These are phyloP conservation scores for Euzetes globulus DNA, from an alignment of 2,888 invertebrate species.

Conservation along the genomic window DNA sequence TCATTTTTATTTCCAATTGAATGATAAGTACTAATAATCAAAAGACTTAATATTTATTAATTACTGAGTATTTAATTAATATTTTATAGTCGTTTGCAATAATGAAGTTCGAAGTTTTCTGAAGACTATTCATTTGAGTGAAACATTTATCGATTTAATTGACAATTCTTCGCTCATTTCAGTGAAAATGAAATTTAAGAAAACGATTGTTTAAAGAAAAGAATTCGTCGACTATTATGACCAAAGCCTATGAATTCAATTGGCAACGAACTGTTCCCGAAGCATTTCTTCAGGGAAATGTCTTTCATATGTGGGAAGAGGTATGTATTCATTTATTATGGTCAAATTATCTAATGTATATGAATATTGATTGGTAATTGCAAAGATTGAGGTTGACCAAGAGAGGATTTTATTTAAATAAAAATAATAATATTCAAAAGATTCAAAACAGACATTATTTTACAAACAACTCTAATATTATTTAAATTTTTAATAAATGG, in stretches of 20 bases:
- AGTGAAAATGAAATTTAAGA: background rate
- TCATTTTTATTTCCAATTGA: no score
- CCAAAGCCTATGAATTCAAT: constrained; percentile 97
- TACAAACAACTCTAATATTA: background rate
- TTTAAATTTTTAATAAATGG: background rate
- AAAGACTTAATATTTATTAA: no score
- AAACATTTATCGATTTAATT: background rate
- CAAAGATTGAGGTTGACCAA: no score
- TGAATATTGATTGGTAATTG: no score
- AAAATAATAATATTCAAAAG: no score
- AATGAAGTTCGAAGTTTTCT: background rate
- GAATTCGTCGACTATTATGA: constrained; percentile 58
- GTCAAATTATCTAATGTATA: background rate
- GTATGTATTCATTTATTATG: constrained; percentile 44
- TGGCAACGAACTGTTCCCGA: constrained; percentile 94
- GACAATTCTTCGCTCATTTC: no score
- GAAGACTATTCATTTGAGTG: background rate
- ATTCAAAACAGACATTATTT: no score
- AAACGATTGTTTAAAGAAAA: background rate
- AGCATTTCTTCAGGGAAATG: constrained; percentile 70
- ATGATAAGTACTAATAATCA: no score
- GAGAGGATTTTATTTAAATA: no score
- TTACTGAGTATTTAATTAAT: no score
- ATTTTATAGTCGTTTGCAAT: background rate
- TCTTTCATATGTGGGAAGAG: constrained; percentile 96